These are phyloP conservation scores for Coracias cyanogaster DNA, from an alignment of 2,797 vertebrate species.

Conservation along the genomic window DNA sequence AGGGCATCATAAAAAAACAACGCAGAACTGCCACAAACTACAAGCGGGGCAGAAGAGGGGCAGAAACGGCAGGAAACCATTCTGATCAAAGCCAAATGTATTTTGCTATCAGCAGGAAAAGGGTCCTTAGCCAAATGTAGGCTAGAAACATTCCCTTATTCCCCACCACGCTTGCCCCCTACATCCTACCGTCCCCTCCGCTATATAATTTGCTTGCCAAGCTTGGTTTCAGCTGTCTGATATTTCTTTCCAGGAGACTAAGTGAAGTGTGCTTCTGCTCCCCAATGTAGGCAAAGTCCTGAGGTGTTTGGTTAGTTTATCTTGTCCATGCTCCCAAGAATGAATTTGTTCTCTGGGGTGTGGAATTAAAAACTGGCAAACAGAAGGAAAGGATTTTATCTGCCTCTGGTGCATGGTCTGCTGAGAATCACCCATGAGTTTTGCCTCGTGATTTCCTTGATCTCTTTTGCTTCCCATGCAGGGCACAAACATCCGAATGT, in stretches of 20 bases:
- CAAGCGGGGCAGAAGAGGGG: background rate
- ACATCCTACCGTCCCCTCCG: background rate
- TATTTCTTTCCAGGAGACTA: background rate
- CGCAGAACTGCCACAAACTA: background rate
- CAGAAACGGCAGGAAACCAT: background rate
- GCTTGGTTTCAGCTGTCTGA: background rate
- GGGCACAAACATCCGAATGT: background rate
- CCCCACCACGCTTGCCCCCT: rapidly evolving
- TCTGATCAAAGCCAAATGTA: background rate
- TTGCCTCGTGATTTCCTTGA: background rate
- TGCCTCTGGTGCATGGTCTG: background rate
- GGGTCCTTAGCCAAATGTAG: background rate
- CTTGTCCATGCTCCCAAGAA: background rate
- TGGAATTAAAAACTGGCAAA: background rate
- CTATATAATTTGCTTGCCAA: background rate
- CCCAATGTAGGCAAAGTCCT: rapidly evolving
- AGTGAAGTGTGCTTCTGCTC: background rate
- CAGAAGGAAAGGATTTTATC: background rate
- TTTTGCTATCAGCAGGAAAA: background rate
- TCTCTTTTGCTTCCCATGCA: background rate
- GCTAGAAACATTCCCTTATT: background rate
- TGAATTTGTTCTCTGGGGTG: background rate
- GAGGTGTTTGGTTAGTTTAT: background rate
- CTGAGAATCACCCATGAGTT: background rate
- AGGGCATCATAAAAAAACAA: background rate